Conservation (phyloP, 1,140 invertebrate genomes). For the Caerostris extrusa region DNA sequence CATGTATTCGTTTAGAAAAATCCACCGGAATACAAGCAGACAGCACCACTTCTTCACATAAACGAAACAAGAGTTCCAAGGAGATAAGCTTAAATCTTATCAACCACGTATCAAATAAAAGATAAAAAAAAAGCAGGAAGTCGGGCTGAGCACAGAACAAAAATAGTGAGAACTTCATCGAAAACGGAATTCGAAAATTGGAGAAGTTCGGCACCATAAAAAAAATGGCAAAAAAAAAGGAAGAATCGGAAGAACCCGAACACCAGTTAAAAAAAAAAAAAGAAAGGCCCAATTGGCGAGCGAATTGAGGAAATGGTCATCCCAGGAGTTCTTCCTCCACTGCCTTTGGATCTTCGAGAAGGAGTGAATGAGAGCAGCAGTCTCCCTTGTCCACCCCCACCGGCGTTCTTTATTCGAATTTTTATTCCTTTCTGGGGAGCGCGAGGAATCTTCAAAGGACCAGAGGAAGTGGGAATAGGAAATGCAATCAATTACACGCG, state of each 20-base stretch:
- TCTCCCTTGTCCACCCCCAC: not conserved
- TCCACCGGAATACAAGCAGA: no score
- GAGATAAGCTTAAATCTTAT: not conserved
- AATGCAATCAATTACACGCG: slow-evolving; percentile 41
- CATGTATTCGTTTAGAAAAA: no score
- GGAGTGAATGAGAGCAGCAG: not conserved
- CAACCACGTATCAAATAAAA: not conserved
- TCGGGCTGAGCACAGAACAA: not conserved
- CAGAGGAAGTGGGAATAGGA: slow-evolving; percentile 29
- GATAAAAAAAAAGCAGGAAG: not conserved
- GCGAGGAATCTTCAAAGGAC: not conserved
- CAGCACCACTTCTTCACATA: no score
- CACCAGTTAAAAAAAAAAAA: not conserved
- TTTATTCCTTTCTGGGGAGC: not conserved
- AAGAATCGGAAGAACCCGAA: not conserved
- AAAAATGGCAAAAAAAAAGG: not conserved
- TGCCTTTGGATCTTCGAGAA: not conserved
- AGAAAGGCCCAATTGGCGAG: not conserved
- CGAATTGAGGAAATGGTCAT: slow-evolving; percentile 41
- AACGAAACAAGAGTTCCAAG: no score
- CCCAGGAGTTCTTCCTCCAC: not conserved
- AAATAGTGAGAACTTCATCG: slow-evolving; percentile 20
- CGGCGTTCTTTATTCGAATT: slow-evolving; percentile 21
- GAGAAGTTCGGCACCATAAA: not conserved
- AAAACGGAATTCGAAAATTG: slow-evolving; percentile 28